Conservation (phyloP, 2,113 vertebrate genomes). For the Chionodraco myersi region DNA sequence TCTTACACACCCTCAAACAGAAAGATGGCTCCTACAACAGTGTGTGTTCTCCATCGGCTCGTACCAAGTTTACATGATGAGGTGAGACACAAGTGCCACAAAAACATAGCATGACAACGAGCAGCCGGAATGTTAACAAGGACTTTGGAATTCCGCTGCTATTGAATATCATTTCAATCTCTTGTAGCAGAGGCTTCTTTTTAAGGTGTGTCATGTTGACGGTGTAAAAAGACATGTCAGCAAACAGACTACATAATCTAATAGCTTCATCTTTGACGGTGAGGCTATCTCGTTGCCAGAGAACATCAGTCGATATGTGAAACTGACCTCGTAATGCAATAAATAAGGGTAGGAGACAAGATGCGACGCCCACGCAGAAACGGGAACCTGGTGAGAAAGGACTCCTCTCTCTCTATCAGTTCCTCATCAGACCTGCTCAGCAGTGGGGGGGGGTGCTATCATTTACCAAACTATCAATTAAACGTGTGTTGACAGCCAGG, state of each 20-base stretch:
- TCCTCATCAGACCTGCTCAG: background rate
- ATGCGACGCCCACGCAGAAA: slow-evolving; percentile 16
- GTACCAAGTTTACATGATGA: slow-evolving; percentile 37
- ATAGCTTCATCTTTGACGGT: slow-evolving; percentile 47
- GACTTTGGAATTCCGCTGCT: slow-evolving; percentile 17
- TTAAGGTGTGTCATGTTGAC: slow-evolving; percentile 41
- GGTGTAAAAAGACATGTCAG: slow-evolving; percentile 48
- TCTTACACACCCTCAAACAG: slow-evolving; percentile 24
- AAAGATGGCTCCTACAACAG: slow-evolving; percentile 22
- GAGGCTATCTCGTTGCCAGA: slow-evolving; percentile 39
- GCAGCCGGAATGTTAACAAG: slow-evolving; percentile 30
- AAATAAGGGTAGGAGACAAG: slow-evolving; percentile 54
- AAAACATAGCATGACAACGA: slow-evolving; percentile 31
- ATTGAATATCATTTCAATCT: slow-evolving; percentile 15
- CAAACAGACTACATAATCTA: slow-evolving; percentile 52
- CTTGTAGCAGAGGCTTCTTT: slow-evolving; percentile 7
- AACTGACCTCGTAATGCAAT: slow-evolving; percentile 48
- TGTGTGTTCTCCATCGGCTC: slow-evolving; percentile 17
- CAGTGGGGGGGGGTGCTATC: background rate
- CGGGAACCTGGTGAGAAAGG: background rate
- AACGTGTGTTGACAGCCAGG: slow-evolving; percentile 8
- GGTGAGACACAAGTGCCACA: slow-evolving; percentile 32
- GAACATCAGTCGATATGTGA: slow-evolving; percentile 48
- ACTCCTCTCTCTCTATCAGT: background rate
- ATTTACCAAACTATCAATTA: slow-evolving; percentile 35